These are phyloP conservation scores for Antechinus flavipes DNA, from an alignment of 2,113 vertebrate species.

Conservation along the genomic window DNA sequence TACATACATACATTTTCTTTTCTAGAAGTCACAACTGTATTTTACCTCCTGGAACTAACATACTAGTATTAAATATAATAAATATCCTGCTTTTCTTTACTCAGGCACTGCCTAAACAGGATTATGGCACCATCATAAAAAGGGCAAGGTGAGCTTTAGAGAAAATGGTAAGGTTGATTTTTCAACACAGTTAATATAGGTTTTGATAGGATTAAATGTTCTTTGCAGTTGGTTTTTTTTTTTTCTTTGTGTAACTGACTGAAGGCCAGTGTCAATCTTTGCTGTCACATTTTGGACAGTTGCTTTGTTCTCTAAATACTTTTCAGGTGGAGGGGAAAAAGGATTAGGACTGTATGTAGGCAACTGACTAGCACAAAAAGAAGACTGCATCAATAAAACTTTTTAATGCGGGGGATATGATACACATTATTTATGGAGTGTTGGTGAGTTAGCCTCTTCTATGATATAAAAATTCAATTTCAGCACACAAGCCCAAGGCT, in stretches of 20 bases:
- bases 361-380: neutral
- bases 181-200: slow-evolving; percentile 24
- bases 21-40: slow-evolving; percentile 51
- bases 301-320: slow-evolving; percentile 30
- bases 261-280: slow-evolving; percentile 6
- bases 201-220: slow-evolving; percentile 16
- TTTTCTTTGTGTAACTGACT: neutral
- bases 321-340: slow-evolving; percentile 8
- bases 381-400: neutral
- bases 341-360: neutral
- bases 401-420: neutral
- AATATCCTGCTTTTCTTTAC: slow-evolving; percentile 41
- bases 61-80: slow-evolving; percentile 43
- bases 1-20: neutral
- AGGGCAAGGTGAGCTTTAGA: slow-evolving; percentile 29
- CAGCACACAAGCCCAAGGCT: slow-evolving; percentile 7
- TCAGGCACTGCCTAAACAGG: slow-evolving; percentile 40
- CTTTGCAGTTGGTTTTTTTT: neutral
- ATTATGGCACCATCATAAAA: slow-evolving; percentile 42
- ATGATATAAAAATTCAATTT: slow-evolving; percentile 37
- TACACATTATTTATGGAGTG: slow-evolving; percentile 37
- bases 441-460: slow-evolving; percentile 33
- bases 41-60: slow-evolving; percentile 54
- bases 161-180: slow-evolving; percentile 56
- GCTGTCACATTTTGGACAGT: neutral